These are phyloP conservation scores for Heliconius eleuchia DNA, from an alignment of 1,140 invertebrate genomes.

Conservation along the genomic window DNA sequence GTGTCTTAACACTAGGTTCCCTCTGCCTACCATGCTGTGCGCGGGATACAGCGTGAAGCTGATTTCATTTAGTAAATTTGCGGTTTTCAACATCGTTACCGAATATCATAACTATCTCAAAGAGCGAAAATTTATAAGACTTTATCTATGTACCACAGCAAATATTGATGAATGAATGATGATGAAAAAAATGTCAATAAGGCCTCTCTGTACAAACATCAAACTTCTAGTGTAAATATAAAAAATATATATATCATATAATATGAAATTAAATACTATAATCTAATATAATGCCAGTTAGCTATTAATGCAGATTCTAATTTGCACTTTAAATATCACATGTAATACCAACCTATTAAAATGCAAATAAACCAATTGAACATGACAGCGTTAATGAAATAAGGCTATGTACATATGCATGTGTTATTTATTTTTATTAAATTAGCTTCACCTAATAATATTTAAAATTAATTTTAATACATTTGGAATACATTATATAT, in stretches of 20 bases:
- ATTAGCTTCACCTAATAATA: background rate
- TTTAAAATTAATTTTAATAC: background rate
- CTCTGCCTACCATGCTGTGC: too few relatives aligned
- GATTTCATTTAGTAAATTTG: too few relatives aligned
- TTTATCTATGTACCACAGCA: too few relatives aligned
- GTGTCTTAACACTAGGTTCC: too few relatives aligned
- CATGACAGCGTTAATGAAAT: conserved; percentile 32
- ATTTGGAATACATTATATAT: too few relatives aligned
- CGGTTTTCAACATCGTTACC: too few relatives aligned
- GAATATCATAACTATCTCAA: too few relatives aligned
- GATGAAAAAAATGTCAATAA: too few relatives aligned
- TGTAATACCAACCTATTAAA: conserved; percentile 44
- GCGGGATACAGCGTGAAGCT: too few relatives aligned
- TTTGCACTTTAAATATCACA: conserved; percentile 45
- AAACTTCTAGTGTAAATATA: background rate
- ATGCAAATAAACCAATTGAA: conserved; percentile 44
- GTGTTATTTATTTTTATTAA: conserved; percentile 2
- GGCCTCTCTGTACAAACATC: too few relatives aligned
- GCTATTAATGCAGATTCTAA: conserved; percentile 44
- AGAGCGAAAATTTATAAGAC: too few relatives aligned
- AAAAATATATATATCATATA: conserved; percentile 13
- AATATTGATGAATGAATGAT: too few relatives aligned
- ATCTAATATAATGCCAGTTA: conserved; percentile 39
- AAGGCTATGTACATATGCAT: conserved; percentile 11
- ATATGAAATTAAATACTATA: conserved; percentile 36